Evolutionary conservation across 2,113 vertebrate species (phyloP).

Genomic region (Plecturocebus donacophilus): DNA sequence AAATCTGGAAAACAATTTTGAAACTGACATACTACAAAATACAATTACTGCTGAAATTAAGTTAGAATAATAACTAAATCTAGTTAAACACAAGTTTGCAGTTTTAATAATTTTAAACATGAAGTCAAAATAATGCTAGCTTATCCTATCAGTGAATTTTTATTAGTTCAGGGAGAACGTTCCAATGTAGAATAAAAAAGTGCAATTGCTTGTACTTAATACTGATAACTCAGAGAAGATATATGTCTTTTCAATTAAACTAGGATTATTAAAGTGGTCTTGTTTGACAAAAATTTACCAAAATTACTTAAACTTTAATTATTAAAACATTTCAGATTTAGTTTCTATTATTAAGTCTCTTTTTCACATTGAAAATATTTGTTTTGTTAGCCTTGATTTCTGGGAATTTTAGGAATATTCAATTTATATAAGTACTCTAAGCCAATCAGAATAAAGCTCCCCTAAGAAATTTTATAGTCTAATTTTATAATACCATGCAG

Average conservation of each 20-base stretch:
- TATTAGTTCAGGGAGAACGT: background rate
- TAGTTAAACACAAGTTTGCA: background rate
- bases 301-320: background rate
- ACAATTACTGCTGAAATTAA: background rate
- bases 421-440: background rate
- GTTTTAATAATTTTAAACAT: constrained; percentile 5
- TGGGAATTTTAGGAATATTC: background rate
- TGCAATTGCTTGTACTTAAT: background rate
- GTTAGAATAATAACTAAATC: background rate
- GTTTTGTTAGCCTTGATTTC: background rate
- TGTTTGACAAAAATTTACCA: background rate
- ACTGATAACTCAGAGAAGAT: background rate
- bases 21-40: background rate
- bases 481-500: background rate
- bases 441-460: background rate
- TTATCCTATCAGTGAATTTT: background rate
- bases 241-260: background rate
- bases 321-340: background rate
- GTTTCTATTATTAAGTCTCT: background rate
- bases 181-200: background rate
- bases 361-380: constrained; percentile 17
- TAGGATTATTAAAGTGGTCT: background rate
- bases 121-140: background rate
- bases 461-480: background rate
- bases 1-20: background rate